Conservation (phyloP, 2,797 vertebrate genomes). For the Epinephelus awoara region DNA sequence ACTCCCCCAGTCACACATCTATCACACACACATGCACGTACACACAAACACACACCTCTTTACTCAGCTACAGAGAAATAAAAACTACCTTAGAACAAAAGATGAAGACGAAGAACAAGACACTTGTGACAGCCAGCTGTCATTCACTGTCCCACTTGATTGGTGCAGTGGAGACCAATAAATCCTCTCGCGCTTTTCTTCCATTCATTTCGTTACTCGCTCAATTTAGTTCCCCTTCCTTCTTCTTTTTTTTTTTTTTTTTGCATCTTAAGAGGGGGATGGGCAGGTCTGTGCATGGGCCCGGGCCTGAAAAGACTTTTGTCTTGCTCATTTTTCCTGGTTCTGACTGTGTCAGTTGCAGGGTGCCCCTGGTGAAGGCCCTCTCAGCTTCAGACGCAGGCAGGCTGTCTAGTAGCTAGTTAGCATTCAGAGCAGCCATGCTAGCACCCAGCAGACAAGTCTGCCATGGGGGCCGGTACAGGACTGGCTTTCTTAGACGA, state of each 20-base stretch:
- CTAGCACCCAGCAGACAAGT: slow-evolving; percentile 87
- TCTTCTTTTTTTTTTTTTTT: slow-evolving; percentile 39
- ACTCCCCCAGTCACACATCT: neutral
- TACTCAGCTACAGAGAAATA: slow-evolving; percentile 31
- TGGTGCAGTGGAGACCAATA: slow-evolving; percentile 82
- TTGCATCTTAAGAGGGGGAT: slow-evolving; percentile 90
- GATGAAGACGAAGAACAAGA: slow-evolving; percentile 32
- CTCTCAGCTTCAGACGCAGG: slow-evolving; percentile 85
- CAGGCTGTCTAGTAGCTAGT: slow-evolving; percentile 87
- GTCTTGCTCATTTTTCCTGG: slow-evolving; percentile 93
- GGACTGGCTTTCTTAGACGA: slow-evolving; percentile 54
- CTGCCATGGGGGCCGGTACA: slow-evolving; percentile 43
- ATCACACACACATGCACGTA: neutral
- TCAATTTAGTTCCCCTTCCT: slow-evolving; percentile 68
- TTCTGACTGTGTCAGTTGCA: slow-evolving; percentile 94
- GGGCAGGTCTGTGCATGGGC: slow-evolving; percentile 88
- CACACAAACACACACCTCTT: neutral
- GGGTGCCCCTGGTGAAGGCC: slow-evolving; percentile 89
- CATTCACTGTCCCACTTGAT: slow-evolving; percentile 89
- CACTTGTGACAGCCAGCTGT: slow-evolving; percentile 89
- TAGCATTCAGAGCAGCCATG: slow-evolving; percentile 91
- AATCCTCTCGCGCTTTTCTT: slow-evolving; percentile 48
- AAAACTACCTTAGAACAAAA: slow-evolving; percentile 47
- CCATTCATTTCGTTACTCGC: slow-evolving; percentile 67
- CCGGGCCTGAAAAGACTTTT: slow-evolving; percentile 94